Conservation (phyloP, 2,797 vertebrate genomes). For the Mus minutoides region DNA sequence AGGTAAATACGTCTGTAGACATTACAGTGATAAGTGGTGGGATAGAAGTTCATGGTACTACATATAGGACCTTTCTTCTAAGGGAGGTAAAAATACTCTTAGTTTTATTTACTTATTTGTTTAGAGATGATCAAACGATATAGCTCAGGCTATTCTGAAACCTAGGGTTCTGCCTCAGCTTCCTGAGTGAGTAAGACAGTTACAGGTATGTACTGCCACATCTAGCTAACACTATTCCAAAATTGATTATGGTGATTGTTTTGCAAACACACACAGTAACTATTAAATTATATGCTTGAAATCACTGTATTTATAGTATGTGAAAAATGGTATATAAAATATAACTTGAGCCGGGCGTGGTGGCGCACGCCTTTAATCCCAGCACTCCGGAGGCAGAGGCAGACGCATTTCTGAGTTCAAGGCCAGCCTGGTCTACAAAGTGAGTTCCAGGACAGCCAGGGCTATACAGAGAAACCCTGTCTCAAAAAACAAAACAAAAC, state of each 20-base stretch:
- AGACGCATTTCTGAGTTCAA: too few species aligned
- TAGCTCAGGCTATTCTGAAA: not conserved
- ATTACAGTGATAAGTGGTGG: not conserved
- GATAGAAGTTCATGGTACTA: not conserved
- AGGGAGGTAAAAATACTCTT: not conserved
- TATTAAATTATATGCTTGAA: not conserved
- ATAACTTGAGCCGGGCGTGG: too few species aligned
- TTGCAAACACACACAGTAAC: not conserved
- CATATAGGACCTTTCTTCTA: not conserved
- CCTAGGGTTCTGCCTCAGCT: not conserved
- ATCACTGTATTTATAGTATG: not conserved
- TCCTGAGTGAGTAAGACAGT: not conserved
- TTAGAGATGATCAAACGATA: not conserved
- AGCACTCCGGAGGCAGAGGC: too few species aligned
- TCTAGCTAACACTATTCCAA: not conserved
- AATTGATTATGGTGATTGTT: not conserved
- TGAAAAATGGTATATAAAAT: slow-evolving; percentile 10
- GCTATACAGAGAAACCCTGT: too few species aligned
- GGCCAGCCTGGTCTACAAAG: too few species aligned
- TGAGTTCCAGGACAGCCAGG: too few species aligned
- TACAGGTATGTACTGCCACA: not conserved
- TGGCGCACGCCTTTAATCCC: too few species aligned
- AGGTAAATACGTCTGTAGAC: not conserved
- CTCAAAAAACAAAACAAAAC: too few species aligned
- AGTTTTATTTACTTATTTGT: not conserved